phyloP scores from a whole-genome alignment of 1,140 invertebrate species.

The Drosophila sp. region DNA sequence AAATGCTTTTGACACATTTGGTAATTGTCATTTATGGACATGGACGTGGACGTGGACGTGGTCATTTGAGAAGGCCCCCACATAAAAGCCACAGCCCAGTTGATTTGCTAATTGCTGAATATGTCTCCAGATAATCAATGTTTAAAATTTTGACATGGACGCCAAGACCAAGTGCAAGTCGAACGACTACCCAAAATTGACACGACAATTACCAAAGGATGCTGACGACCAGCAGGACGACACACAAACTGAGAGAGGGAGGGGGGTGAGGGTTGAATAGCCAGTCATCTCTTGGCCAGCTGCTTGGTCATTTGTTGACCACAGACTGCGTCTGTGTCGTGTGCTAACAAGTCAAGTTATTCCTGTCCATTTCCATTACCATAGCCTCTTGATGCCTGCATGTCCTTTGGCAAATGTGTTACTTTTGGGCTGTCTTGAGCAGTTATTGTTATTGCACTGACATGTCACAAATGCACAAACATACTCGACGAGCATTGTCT shows the following conservation, averaged over 20 bases:
- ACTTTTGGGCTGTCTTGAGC: slow-evolving; percentile 80
- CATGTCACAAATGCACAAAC: slow-evolving; percentile 54
- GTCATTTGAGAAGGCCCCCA: not conserved
- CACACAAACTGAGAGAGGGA: not conserved
- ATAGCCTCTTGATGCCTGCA: slow-evolving; percentile 23
- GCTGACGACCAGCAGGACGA: not conserved
- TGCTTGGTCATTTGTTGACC: slow-evolving; percentile 73
- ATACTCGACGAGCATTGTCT: slow-evolving; percentile 28
- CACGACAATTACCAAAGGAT: slow-evolving; percentile 67
- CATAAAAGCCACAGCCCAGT: slow-evolving; percentile 65
- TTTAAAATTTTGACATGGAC: slow-evolving; percentile 77
- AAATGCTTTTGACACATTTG: slow-evolving; percentile 76
- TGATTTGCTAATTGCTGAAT: slow-evolving; percentile 83
- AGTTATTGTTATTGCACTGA: slow-evolving; percentile 76
- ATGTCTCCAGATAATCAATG: slow-evolving; percentile 83
- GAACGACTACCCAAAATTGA: slow-evolving; percentile 58
- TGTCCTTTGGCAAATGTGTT: slow-evolving; percentile 63
- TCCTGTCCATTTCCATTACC: slow-evolving; percentile 44
- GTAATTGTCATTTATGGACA: slow-evolving; percentile 71
- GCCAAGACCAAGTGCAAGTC: slow-evolving; percentile 44
- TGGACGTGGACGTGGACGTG: slow-evolving; percentile 4
- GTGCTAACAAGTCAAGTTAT: slow-evolving; percentile 74
- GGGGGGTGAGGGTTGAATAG: too few relatives aligned
- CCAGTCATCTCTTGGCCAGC: slow-evolving; percentile 33
- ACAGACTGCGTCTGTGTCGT: slow-evolving; percentile 76